A percentile compares a stretch with the other conserved stretches of the same genome.
phyloP scores from a whole-genome alignment of 1,140 invertebrate species.

The Lepeophtheirus salmonis region DNA sequence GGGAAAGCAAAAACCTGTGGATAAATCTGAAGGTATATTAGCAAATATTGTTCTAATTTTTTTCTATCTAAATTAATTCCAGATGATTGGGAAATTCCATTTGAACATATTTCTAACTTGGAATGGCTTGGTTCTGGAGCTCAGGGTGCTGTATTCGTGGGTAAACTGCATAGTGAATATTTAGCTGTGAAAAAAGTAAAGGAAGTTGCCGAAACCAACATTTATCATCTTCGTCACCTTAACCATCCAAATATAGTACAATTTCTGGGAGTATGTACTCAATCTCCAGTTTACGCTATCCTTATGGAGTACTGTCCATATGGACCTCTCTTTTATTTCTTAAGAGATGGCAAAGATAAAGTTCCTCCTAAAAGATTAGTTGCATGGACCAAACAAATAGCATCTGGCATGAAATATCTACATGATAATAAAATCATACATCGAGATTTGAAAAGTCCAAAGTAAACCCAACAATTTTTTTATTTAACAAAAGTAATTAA shows the following conservation, averaged over 20 bases:
- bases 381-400: slow-evolving; percentile 86
- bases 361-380: slow-evolving; percentile 65
- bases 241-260: slow-evolving; percentile 92
- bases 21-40: slow-evolving; percentile 38
- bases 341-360: slow-evolving; percentile 47
- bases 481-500: too few species aligned
- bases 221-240: slow-evolving; percentile 74
- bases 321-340: slow-evolving; percentile 75
- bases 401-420: slow-evolving; percentile 84
- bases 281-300: slow-evolving; percentile 81
- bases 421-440: slow-evolving; percentile 94
- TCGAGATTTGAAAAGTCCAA: slow-evolving; percentile 83
- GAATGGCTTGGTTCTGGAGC: slow-evolving; percentile 86
- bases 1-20: slow-evolving; percentile 46
- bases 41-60: slow-evolving; percentile 1
- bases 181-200: slow-evolving; percentile 93
- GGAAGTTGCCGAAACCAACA: slow-evolving; percentile 82
- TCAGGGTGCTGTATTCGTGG: slow-evolving; percentile 86
- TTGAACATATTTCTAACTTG: slow-evolving; percentile 73
- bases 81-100: slow-evolving; percentile 85
- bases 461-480: too few species aligned
- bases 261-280: slow-evolving; percentile 76
- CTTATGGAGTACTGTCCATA: slow-evolving; percentile 96
- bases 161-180: slow-evolving; percentile 54
- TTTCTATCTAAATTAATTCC: slow-evolving; percentile 25